Base-by-base conservation (phyloP, 2,797 vertebrate genomes). In the Arrhamphus sclerolepis region DNA sequence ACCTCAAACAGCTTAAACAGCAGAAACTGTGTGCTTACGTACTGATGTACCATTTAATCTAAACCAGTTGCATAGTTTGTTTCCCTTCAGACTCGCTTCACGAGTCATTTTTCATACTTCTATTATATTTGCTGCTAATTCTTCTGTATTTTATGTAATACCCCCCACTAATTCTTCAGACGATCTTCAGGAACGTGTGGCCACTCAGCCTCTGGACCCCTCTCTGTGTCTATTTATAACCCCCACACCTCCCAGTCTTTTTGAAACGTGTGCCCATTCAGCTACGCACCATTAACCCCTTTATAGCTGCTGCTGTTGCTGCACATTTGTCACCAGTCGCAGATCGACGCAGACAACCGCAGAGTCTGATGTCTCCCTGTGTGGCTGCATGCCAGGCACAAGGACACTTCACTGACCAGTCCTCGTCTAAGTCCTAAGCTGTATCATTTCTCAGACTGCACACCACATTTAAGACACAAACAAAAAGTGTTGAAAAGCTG, bases 231-330 rank as follows among this genome's bases (percentile, higher is more conserved):
- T 50, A 31, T 26, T 16, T 26, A 40, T 50, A 53, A 41, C 10
- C 18, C 55, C 6, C 19, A 56, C 49, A 44, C 46, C 58, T 65
- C 48, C 70, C 49, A 51, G 40, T 65, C 51, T 65, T 58, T 67
- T 53, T 7, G 4, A 58, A 71, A 75, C 75, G 26, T 26, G 56
- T 87, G 84, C 83, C 75, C 24, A 77, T 68, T 87, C 79, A 66
- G 75, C 72, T 21, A 81, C 46, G 82, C 84, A 46, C 75, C 86
- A 89, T 90, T 90, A 84, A 85, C 56, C 73, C 19, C 74, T 75
- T 85, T 87, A 81, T 80, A 74, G 48, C 42, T 7, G 66, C 42
- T 19, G 65, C 49, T 63, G 72, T 69, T 70, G 81, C 78, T 73
- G 72, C 83, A 82, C 75, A 67, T 67, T 79, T 78, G 72, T 75